phyloP scores from a whole-genome alignment of 2,113 vertebrate genomes.

The Archilochus colubris region DNA sequence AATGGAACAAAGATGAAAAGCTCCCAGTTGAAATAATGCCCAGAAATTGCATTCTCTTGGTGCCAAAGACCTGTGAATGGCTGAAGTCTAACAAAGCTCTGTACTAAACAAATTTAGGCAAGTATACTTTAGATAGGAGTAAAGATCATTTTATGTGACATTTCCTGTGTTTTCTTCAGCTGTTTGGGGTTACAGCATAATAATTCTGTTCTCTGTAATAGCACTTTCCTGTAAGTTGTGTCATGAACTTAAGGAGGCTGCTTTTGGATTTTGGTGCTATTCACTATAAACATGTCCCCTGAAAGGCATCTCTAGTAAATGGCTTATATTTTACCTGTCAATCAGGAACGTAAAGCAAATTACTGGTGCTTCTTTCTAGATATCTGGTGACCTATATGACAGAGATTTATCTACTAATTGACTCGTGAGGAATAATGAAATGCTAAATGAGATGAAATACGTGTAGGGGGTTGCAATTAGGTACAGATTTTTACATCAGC shows the following conservation, averaged over 20 bases:
- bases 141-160: neutral
- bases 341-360: neutral
- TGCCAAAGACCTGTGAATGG: neutral
- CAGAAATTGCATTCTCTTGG: neutral
- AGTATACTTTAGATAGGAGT: neutral
- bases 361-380: neutral
- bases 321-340: neutral
- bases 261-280: neutral
- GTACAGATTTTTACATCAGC: neutral
- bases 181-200: neutral
- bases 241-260: accelerated
- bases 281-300: neutral
- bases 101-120: neutral
- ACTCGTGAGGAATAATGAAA: neutral
- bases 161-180: neutral
- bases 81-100: neutral
- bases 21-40: neutral
- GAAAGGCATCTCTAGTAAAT: neutral
- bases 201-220: neutral
- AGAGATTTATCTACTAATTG: neutral
- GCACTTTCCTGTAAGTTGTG: neutral
- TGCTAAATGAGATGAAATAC: neutral
- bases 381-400: neutral
- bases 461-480: neutral
- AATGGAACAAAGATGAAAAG: neutral